These are phyloP conservation scores for Porites australiensis DNA, from an alignment of 64 coral and sea anemone genomes.

Conservation along the genomic window DNA sequence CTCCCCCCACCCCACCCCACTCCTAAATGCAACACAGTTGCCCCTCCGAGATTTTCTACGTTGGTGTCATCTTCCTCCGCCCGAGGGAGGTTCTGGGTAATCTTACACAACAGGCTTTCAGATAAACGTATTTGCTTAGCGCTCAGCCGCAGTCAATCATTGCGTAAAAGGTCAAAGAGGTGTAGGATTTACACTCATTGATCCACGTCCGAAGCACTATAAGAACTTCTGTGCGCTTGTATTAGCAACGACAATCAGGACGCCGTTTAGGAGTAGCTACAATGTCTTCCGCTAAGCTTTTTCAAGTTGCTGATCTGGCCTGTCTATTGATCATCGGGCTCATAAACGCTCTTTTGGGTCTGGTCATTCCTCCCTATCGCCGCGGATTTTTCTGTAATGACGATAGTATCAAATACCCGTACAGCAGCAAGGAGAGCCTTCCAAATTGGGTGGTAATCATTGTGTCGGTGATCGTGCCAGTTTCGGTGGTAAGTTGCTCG, in stretches of 20 bases:
- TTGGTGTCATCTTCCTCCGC: not conserved
- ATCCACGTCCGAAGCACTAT: not conserved
- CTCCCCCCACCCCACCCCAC: not conserved
- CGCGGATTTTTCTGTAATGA: constrained; percentile 71
- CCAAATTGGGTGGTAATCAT: not conserved
- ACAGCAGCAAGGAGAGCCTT: not conserved
- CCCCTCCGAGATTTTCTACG: too few relatives aligned
- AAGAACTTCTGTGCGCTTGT: not conserved
- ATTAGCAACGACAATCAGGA: not conserved
- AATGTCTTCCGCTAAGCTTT: constrained; percentile 37
- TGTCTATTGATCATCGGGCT: constrained; percentile 17
- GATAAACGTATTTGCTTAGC: constrained; percentile 4
- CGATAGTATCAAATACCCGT: constrained; percentile 61
- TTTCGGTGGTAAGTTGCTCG: constrained; percentile 40
- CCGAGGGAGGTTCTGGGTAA: not conserved
- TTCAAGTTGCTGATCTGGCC: constrained; percentile 15
- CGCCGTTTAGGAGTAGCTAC: not conserved
- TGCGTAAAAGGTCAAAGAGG: not conserved
- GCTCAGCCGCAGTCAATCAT: not conserved
- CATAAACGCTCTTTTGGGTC: not conserved
- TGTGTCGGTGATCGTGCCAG: constrained; percentile 20
- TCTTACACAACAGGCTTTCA: not conserved
- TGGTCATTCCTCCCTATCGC: constrained; percentile 35
- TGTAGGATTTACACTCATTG: not conserved
- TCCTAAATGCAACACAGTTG: too few relatives aligned